Evolutionary conservation across 37 sponge, comb jelly and placozoan species (phyloP), one percentile per base, ranked within the genome.

Genomic region (Halichondria panicea): DNA sequence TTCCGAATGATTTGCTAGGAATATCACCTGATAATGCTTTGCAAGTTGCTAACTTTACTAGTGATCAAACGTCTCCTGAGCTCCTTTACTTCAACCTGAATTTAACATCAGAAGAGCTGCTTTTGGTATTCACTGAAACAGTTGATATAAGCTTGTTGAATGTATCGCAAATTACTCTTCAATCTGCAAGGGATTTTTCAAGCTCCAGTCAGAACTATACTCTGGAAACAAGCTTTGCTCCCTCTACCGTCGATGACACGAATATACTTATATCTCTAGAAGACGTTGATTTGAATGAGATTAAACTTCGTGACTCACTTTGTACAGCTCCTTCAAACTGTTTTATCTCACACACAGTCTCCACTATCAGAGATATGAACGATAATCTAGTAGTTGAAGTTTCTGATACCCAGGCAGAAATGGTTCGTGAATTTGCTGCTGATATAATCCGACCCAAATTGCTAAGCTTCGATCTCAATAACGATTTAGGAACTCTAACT

Each of bases 111-210:
- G 83, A 78, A 32, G 41, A 70, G 30, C 43, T 93, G 7, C 56
- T 84, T 22, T 72, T 95, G 2, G 55, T 79, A 39, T 95, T 92
- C 79, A 77, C 77, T 65, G 96, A 95, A 70, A 95, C 96, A 9
- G 84, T 95, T 25, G 70, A 79, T 52, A 64, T 36, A 11, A 50
- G 24, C 28, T 70, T 79, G 18, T 70, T 95, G 41, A 75, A 65
- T 39, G 77, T 77, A 4, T 75, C 72, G 27, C 70, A 76, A 21
- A 75, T 94, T 45, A 75, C 74, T 5, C 76, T 94, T 7, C 95
- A 90, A 46, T 86, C 83, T 6, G 61, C 34, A 3, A 13, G 36
- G 1, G 69, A 69, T 19, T 40, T 80, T 8, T 28, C 42, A 18
- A 21, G 30, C 4, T 68, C 59, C 0, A 46, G 18, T 7, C 43